Base-by-base conservation (phyloP, 1,140 invertebrate species). In the Conus betulinus region DNA sequence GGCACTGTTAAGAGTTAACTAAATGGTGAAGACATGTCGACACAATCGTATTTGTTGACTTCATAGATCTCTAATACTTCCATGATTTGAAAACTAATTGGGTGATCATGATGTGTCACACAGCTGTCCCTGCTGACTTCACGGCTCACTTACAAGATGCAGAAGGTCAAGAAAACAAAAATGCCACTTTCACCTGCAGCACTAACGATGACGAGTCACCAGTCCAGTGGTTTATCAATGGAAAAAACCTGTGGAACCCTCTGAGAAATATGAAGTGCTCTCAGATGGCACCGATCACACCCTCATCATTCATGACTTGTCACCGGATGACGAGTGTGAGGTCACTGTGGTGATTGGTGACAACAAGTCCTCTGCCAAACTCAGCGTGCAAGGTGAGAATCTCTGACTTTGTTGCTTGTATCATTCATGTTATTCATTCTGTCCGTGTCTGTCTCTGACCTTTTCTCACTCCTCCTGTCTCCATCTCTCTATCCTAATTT, bases 221-320 rank as follows among this genome's bases (percentile, higher is more conserved):
- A 39, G 93, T 94, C 15, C 88, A 89, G 60, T 95, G 95, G 95
- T 90, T 92, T 81, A 91, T 94, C 78, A 91, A 94, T 88, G 92
- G 90, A 81, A 93, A 81, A 93, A 94, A 85, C 92, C 91, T 53
- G 52, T 95, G 11, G 88, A 88, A 8, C 91, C 92, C 39, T 92
- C 91, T 25, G 91, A 94, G 84, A 95, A 94, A 90, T 96, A 98
- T 82, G 97, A 98, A 4, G 92, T 93, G 5, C 88, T 81, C 23
- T 90, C 90, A 60, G 93, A 94, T 82, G 93, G 92, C 17, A 88
- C 86, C 15, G 90, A 91, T 8, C 94, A 95, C 84, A 93, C 91
- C 51, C 90, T 95, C 52, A 94, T 91, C 23, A 93, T 95, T 39
- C 82, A 81, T 71, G 90, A 93, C 57, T 27, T 93, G 8, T 78